These are phyloP conservation scores for Melieria crassipennis DNA, from an alignment of 2,888 invertebrate genomes.

Conservation along the genomic window DNA sequence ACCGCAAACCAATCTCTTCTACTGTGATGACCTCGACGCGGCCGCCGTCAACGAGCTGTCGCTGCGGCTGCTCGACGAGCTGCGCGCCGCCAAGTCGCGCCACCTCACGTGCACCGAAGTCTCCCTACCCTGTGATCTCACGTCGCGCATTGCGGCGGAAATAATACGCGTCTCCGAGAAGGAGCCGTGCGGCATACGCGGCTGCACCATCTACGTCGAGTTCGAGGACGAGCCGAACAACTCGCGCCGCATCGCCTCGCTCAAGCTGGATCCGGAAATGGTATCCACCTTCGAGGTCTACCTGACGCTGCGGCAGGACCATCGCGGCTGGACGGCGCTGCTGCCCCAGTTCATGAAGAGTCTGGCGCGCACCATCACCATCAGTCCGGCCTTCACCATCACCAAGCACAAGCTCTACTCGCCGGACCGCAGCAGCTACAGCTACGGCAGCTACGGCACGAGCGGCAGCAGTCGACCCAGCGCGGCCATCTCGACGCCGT, in stretches of 20 bases:
- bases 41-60: conserved; percentile 52
- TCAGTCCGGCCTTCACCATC: conserved; percentile 59
- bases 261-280: conserved; percentile 58
- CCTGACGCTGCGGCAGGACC: conserved; percentile 59
- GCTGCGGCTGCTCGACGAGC: conserved; percentile 53
- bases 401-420: conserved; percentile 60
- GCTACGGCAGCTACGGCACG: conserved; percentile 42
- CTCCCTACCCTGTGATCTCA: conserved; percentile 63
- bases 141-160: conserved; percentile 59
- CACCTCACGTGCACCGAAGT: conserved; percentile 61
- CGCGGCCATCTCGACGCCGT: conserved; percentile 28
- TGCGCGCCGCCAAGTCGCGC: conserved; percentile 59
- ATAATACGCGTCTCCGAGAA: conserved; percentile 59
- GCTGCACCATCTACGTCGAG: conserved; percentile 60
- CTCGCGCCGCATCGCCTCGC: conserved; percentile 58
- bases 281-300: conserved; percentile 60
- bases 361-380: conserved; percentile 59
- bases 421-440: conserved; percentile 44
- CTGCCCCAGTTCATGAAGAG: conserved; percentile 62
- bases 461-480: conserved; percentile 35
- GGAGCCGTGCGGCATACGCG: conserved; percentile 60
- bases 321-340: conserved; percentile 59
- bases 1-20: conserved; percentile 39
- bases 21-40: conserved; percentile 47
- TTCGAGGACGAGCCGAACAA: conserved; percentile 61